phyloP scores from a whole-genome alignment of 2,113 vertebrate species.

The Thermophis baileyi region DNA sequence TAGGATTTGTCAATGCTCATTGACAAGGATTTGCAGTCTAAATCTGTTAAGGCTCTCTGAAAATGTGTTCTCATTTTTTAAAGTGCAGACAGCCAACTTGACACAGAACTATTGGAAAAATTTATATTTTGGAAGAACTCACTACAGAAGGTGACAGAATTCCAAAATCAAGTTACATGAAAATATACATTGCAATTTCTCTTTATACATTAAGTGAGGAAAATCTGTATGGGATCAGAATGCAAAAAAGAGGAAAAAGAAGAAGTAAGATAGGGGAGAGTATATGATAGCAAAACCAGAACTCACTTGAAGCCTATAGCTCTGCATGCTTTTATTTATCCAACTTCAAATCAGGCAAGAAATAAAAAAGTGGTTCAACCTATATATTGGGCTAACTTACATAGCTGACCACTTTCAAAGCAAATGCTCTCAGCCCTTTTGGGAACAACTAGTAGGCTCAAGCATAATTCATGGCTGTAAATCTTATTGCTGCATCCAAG shows the following conservation, averaged over 20 bases:
- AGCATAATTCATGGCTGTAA: constrained; percentile 64
- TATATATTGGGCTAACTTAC: constrained; percentile 63
- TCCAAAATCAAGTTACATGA: constrained; percentile 96
- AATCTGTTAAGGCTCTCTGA: background rate
- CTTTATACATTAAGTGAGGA: constrained; percentile 94
- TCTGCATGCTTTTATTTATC: constrained; percentile 83
- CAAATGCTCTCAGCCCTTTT: constrained; percentile 53
- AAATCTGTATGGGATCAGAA: constrained; percentile 77
- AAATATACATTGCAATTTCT: constrained; percentile 99
- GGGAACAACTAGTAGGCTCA: constrained; percentile 59
- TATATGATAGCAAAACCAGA: constrained; percentile 75
- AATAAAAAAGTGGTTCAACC: constrained; percentile 66
- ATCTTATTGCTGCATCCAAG: constrained; percentile 74
- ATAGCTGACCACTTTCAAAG: constrained; percentile 58
- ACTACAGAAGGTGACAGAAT: constrained; percentile 94
- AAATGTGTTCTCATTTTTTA: constrained; percentile 24
- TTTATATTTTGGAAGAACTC: constrained; percentile 97
- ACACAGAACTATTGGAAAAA: constrained; percentile 87
- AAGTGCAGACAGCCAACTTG: constrained; percentile 70
- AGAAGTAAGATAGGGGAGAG: constrained; percentile 37
- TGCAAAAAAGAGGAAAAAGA: constrained; percentile 55
- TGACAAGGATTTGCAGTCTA: background rate
- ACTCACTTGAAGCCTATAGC: constrained; percentile 72
- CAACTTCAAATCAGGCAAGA: constrained; percentile 73
- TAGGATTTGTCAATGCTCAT: background rate